Base-by-base conservation (phyloP, 2,888 invertebrate genomes). In the Aphrophora alni region DNA sequence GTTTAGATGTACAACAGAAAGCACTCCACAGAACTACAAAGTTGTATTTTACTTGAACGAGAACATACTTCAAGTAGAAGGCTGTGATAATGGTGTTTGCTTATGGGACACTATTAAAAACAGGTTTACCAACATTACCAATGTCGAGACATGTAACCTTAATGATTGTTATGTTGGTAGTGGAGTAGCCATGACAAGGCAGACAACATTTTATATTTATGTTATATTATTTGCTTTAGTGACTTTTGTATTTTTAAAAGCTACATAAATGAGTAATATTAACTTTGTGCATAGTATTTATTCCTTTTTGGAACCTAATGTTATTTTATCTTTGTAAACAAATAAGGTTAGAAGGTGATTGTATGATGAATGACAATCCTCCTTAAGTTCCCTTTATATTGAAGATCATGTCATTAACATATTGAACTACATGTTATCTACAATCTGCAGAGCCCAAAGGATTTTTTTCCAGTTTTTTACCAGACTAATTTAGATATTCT, bases 31-130 rank as follows among this genome's bases (percentile, higher is more conserved):
- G 27, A 44, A 44, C 2, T 77, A 38, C 71, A 77, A 77, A 71
- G 44, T 77, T 25, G 71, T 71, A 14, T 38, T 77, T 17, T 77
- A 77, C 44, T 27, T 77, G 26, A 77, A 77, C 25, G 77, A 77
- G 38, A 24, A 44, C 17, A 70, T 71, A 2, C 71, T 77, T n/a
- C 38, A 25, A 21, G 24, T 77, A n/a, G 71, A 70, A n/a, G 44
- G 44, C 71, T 77, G 77, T 33, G 44, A 38, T 10, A 24, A 10
- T 14, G 77, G 71, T 14, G 8, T 77, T 14, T 77, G 77, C 27
- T 71, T 71, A 14, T 77, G 77, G 77, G 44, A 71, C 10, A 71
- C 71, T 38, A 26, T 77, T n/a, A 71, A 71, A 38, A 24, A 77
- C 77, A 38, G 38, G 44, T 77, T 44, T 38, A 26, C 38, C 24